Evolutionary conservation across 1,140 invertebrate species (phyloP).

Genomic region (Drosophila lacertosa): DNA sequence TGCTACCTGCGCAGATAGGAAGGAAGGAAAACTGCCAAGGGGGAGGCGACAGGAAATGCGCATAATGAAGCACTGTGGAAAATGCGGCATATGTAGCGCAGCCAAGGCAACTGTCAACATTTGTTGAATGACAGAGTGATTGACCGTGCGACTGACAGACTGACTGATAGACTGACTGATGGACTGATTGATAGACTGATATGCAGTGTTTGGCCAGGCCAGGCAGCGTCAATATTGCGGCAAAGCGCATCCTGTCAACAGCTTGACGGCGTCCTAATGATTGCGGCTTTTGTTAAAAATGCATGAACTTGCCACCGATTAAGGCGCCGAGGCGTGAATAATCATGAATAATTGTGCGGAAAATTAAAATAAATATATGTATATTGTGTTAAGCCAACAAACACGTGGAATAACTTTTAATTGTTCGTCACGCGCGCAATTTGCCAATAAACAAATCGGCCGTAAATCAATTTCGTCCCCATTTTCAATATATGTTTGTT

Average conservation of each 20-base stretch:
- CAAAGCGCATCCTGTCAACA: slow-evolving; percentile 14
- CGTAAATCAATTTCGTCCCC: slow-evolving; percentile 8
- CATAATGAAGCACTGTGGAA: slow-evolving; percentile 70
- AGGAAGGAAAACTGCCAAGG: slow-evolving; percentile 25
- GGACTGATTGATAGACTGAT: slow-evolving; percentile 9
- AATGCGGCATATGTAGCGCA: slow-evolving; percentile 56
- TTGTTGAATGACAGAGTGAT: slow-evolving; percentile 3
- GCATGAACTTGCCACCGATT: slow-evolving; percentile 18
- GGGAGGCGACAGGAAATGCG: slow-evolving; percentile 39
- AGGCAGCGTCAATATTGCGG: slow-evolving; percentile 19
- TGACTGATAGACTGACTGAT: background rate
- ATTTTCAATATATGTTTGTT: background rate
- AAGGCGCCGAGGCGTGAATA: background rate
- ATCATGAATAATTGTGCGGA: slow-evolving; percentile 10
- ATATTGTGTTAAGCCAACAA: background rate
- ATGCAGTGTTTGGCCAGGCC: background rate
- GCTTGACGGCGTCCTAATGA: slow-evolving; percentile 30
- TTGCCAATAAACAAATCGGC: slow-evolving; percentile 20
- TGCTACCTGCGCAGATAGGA: slow-evolving; percentile 14
- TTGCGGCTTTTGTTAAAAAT: slow-evolving; percentile 31
- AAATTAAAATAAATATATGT: slow-evolving; percentile 10
- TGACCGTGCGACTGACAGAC: slow-evolving; percentile 10
- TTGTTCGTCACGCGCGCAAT: slow-evolving; percentile 19
- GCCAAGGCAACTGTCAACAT: slow-evolving; percentile 32
- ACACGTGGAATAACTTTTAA: slow-evolving; percentile 1